Evolutionary conservation across 1,140 invertebrate genomes (phyloP).

Genomic region (Anastrepha obliqua): DNA sequence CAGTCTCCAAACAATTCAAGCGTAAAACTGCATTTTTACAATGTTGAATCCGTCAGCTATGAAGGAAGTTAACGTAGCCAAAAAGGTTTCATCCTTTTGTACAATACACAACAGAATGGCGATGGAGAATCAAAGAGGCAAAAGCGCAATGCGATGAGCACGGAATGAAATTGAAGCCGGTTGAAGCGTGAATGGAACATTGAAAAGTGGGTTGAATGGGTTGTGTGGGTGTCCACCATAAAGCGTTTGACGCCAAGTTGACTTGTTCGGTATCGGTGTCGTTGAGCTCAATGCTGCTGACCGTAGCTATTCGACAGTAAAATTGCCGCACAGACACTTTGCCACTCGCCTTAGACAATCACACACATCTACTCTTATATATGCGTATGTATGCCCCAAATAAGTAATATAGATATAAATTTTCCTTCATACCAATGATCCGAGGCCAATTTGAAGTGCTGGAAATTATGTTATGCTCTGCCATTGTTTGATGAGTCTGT

Average conservation of each 20-base stretch:
- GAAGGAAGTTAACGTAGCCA: neutral
- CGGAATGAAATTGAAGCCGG: constrained; percentile 11
- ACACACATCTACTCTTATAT: neutral
- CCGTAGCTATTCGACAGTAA: constrained; percentile 43
- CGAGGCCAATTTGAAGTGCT: constrained; percentile 41
- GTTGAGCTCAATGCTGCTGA: neutral
- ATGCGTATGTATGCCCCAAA: no score
- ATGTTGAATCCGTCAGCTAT: constrained; percentile 41
- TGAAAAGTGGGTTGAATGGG: constrained; percentile 16
- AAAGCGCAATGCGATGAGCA: constrained; percentile 11
- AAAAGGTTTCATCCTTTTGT: neutral
- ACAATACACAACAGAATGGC: neutral
- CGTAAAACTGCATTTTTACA: constrained; percentile 59
- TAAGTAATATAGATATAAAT: constrained; percentile 18
- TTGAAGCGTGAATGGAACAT: constrained; percentile 35
- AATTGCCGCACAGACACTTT: constrained; percentile 11
- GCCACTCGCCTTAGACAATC: neutral
- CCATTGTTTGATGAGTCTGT: constrained; percentile 54
- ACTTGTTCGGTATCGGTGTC: neutral
- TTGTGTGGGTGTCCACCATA: neutral
- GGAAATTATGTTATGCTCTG: constrained; percentile 55
- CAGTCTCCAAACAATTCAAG: constrained; percentile 58
- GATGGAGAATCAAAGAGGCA: constrained; percentile 7
- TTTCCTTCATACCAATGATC: constrained; percentile 25
- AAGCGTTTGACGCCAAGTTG: neutral